Evolutionary conservation across 64 coral and sea anemone species (phyloP), one percentile per base, ranked within the genome.

Genomic region (Porites australiensis): DNA sequence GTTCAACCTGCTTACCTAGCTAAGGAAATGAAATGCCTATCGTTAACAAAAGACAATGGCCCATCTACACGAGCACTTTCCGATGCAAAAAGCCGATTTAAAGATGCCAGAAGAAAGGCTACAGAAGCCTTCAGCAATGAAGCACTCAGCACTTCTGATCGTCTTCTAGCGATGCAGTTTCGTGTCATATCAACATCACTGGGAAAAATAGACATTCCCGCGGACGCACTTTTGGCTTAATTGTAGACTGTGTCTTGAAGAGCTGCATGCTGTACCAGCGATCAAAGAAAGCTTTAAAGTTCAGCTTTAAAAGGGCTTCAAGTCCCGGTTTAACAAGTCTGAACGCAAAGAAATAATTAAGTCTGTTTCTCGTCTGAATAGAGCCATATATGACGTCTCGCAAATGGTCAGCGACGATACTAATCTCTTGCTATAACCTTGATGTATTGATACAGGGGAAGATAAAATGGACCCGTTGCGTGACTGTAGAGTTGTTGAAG

Each of bases 181-280:
- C 73, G 92, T 21, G 72, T 88, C n/a, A 72, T 93, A 13, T 48
- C 72, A 12, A 57, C 23, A 74, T 52, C 6, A 18, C 85, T 94
- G 10, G 77, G 82, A 19, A 87, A 83, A 70, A n/a, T 86, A 18
- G 93, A 90, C 49, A 65, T 86, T 74, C 88, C 79, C 0, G n/a
- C 48, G 51, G 43, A 67, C 4, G 58, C 58, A 37, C 13, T 86
- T 57, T 65, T 37, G 2, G 43, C 82, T 37, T n/a, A n/a, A n/a
- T n/a, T 95, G 93, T 58, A 79, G 58, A 70, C 48, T 72, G 51
- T 95, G 90, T 51, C 66, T 95, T 23, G 68, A 86, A 69, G 69
- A 86, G 55, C 88, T 95, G 3, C 79, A 95, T 74, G 63, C 69
- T 15, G 70, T 95, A 44, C n/a, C 69, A 45, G 88, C 44, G 55